Evolutionary conservation across 2,113 vertebrate species (phyloP).

Genomic region (Neodon shergylaensis): DNA sequence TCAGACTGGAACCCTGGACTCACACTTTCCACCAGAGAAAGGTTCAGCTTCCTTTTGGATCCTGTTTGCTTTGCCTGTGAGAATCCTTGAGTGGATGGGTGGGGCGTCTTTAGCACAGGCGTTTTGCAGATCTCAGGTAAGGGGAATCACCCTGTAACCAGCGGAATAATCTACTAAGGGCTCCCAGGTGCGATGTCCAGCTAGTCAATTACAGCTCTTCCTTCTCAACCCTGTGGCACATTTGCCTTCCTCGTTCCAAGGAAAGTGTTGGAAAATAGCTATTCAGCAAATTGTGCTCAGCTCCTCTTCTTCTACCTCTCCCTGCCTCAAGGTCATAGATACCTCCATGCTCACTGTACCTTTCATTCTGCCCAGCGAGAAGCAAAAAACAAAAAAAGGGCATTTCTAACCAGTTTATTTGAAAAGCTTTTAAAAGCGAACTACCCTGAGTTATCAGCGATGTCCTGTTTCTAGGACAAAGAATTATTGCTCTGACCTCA

Average conservation of each 20-base stretch:
- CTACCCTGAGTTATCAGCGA: slow-evolving; percentile 65
- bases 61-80: neutral
- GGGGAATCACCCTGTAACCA: neutral
- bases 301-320: neutral
- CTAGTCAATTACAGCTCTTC: neutral
- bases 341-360: neutral
- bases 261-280: slow-evolving; percentile 17
- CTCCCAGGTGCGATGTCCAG: neutral
- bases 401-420: slow-evolving; percentile 51
- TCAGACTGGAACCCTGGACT: neutral
- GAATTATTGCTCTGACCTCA: slow-evolving; percentile 68
- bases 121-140: neutral
- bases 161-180: neutral
- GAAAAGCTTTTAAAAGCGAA: slow-evolving; percentile 45
- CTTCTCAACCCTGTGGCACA: neutral
- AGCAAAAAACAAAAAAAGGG: slow-evolving; percentile 47
- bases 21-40: neutral
- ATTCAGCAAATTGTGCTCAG: neutral
- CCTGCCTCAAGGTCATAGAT: neutral
- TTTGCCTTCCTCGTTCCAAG: neutral
- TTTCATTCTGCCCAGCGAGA: neutral
- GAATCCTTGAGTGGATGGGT: neutral
- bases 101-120: neutral
- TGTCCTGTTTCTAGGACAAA: slow-evolving; percentile 63
- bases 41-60: neutral